These are phyloP conservation scores for Rhodophaea formosa DNA, from an alignment of 2,888 invertebrate genomes.

Conservation along the genomic window DNA sequence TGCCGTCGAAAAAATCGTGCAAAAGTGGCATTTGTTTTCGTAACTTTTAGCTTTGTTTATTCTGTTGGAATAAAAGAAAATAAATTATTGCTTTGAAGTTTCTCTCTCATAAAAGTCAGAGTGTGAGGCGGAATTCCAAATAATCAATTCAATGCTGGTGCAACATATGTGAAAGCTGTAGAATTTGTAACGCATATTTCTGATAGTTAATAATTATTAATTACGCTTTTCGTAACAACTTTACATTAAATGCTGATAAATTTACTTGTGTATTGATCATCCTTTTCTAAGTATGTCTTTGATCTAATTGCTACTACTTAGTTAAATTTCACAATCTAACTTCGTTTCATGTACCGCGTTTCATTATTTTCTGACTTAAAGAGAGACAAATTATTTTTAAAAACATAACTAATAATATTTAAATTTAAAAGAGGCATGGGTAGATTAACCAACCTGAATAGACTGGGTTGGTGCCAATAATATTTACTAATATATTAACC, in stretches of 20 bases:
- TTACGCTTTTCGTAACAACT: background rate
- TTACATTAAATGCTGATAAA: background rate
- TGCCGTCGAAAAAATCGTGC: too few relatives aligned
- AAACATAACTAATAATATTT: slow-evolving; percentile 13
- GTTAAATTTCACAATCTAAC: background rate
- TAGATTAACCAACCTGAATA: slow-evolving; percentile 64
- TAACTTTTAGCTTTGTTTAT: too few relatives aligned
- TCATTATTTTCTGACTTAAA: background rate
- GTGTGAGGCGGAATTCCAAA: too few relatives aligned
- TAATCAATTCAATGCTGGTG: too few relatives aligned
- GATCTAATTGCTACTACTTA: background rate
- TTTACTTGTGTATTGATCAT: background rate
- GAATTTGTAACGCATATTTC: too few relatives aligned
- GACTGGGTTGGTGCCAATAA: slow-evolving; percentile 63
- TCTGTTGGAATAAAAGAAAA: too few relatives aligned
- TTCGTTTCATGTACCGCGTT: background rate
- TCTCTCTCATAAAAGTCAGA: too few relatives aligned
- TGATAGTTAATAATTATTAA: too few relatives aligned
- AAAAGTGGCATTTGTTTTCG: too few relatives aligned
- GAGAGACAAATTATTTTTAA: background rate
- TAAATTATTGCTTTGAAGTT: too few relatives aligned
- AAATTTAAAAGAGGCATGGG: slow-evolving; percentile 58
- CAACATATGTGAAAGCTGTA: too few relatives aligned
- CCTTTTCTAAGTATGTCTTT: background rate
- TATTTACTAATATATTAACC: slow-evolving; percentile 44